Conservation (phyloP, 2,888 invertebrate genomes). For the Stomorhina lunata region DNA sequence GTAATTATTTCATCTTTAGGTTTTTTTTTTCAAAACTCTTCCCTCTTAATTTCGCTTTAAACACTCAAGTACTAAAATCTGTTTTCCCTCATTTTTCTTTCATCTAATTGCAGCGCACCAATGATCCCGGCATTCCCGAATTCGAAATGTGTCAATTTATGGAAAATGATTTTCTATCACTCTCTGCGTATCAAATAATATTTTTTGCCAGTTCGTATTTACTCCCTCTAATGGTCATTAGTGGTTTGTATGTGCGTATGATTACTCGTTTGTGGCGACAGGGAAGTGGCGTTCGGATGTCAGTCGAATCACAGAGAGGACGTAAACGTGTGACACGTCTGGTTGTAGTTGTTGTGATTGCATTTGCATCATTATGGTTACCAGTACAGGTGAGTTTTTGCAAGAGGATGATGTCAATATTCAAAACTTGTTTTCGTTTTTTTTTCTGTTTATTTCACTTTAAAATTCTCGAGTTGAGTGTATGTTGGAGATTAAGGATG, state of each 20-base stretch:
- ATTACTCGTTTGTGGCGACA: slow-evolving; percentile 91
- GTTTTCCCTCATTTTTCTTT: not conserved
- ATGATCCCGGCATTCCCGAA: slow-evolving; percentile 55
- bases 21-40: too few relatives aligned
- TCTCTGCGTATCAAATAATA: slow-evolving; percentile 82
- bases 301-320: slow-evolving; percentile 87
- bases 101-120: slow-evolving; percentile 45
- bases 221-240: slow-evolving; percentile 91
- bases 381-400: slow-evolving; percentile 89
- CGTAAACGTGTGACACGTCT: slow-evolving; percentile 93
- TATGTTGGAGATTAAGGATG: not conserved
- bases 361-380: slow-evolving; percentile 97
- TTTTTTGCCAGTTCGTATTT: slow-evolving; percentile 93
- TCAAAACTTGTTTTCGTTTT: not conserved
- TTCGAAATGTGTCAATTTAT: slow-evolving; percentile 81
- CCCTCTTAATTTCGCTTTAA: not conserved
- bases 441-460: not conserved
- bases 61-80: not conserved
- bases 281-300: slow-evolving; percentile 87
- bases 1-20: too few relatives aligned
- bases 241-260: slow-evolving; percentile 93
- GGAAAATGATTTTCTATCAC: slow-evolving; percentile 81
- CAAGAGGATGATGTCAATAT: slow-evolving; percentile 15
- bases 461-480: not conserved
- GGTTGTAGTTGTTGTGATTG: slow-evolving; percentile 94